These are phyloP conservation scores for Ennomos erosarius DNA, from an alignment of 2,888 invertebrate genomes.

Conservation along the genomic window DNA sequence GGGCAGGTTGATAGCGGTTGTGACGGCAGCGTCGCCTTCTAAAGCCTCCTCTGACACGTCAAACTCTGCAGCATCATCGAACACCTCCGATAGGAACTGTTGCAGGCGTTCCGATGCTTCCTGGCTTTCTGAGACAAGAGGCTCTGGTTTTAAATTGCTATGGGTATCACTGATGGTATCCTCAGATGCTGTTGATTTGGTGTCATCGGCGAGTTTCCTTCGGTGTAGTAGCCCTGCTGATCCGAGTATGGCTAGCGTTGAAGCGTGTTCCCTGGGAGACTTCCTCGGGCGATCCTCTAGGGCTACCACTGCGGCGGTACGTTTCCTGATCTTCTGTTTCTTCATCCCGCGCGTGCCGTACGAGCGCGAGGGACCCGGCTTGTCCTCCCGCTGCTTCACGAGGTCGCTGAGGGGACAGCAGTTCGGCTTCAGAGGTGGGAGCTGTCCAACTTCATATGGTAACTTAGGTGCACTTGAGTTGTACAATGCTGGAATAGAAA, in stretches of 20 bases:
- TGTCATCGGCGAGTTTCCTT: conserved; percentile 74
- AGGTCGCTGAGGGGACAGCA: conserved; percentile 80
- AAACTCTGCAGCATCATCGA: conserved; percentile 75
- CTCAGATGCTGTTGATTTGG: conserved; percentile 77
- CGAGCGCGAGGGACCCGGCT: conserved; percentile 69
- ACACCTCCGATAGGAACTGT: conserved; percentile 75
- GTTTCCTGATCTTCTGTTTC: conserved; percentile 65
- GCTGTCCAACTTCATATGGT: conserved; percentile 90
- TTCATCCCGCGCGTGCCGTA: conserved; percentile 78
- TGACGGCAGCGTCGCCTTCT: conserved; percentile 65
- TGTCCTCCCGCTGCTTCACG: conserved; percentile 71
- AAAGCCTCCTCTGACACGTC: conserved; percentile 78
- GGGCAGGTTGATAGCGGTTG: conserved; percentile 67
- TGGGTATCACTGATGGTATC: conserved; percentile 72
- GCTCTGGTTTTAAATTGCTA: conserved; percentile 63
- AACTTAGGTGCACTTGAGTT: conserved; percentile 87
- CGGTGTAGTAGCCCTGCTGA: conserved; percentile 85
- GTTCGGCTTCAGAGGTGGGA: conserved; percentile 86
- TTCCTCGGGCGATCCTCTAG: conserved; percentile 89
- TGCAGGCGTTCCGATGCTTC: conserved; percentile 73
- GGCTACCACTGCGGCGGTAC: conserved; percentile 63
- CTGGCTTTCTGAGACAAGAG: conserved; percentile 61
- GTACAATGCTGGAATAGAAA: conserved; percentile 78
- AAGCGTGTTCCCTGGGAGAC: conserved; percentile 95
- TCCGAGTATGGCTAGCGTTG: conserved; percentile 92